Conservation (phyloP, 2,797 vertebrate species). For the Brachyrhaphis roseni region DNA sequence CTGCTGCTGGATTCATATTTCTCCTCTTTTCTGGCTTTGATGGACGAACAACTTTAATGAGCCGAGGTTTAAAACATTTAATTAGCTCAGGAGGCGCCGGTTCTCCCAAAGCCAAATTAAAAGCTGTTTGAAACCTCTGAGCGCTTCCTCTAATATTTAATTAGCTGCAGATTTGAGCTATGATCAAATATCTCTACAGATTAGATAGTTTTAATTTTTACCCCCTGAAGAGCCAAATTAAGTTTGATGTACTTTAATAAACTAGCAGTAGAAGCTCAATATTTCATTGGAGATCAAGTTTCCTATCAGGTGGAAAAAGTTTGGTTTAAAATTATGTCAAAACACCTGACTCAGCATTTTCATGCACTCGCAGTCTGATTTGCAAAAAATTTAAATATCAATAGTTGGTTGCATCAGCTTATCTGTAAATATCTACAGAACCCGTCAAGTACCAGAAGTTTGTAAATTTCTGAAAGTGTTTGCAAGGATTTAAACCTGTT, state of each 20-base stretch:
- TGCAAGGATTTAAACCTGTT: not conserved
- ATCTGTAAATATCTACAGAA: not conserved
- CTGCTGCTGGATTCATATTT: not conserved
- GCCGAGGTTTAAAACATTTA: conserved; percentile 1
- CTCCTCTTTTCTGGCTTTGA: not conserved
- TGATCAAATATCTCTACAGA: not conserved
- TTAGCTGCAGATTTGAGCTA: not conserved
- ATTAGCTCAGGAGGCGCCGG: not conserved
- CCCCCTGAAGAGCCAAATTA: not conserved
- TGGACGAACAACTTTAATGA: not conserved
- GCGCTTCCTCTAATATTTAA: not conserved
- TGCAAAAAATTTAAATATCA: not conserved
- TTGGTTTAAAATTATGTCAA: not conserved
- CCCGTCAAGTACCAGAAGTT: not conserved
- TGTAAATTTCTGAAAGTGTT: not conserved
- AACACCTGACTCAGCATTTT: not conserved
- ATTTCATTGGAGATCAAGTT: not conserved
- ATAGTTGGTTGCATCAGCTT: not conserved
- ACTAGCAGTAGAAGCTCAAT: not conserved
- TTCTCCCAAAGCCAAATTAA: not conserved
- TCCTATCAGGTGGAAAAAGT: not conserved
- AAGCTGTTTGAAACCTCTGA: not conserved
- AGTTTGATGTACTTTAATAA: not conserved
- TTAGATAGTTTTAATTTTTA: not conserved
- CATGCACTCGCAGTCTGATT: not conserved